Percentiles rank a stretch among this genome's conserved stretches.
These are phyloP conservation scores for Columba livia DNA, from an alignment of 2,113 vertebrate species.

Conservation along the genomic window DNA sequence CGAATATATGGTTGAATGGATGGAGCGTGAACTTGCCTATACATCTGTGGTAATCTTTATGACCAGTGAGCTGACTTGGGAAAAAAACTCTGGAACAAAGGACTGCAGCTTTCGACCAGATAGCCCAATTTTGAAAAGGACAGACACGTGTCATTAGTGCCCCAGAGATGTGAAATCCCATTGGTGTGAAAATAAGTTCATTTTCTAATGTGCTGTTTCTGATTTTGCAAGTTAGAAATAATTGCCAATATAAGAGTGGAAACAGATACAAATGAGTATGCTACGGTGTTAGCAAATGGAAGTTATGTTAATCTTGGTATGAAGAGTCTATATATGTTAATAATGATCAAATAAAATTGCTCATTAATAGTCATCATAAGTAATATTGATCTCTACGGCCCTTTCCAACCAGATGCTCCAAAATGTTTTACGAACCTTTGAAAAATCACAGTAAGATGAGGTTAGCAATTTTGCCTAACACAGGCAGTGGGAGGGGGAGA, in stretches of 20 bases:
- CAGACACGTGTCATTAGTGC: not conserved
- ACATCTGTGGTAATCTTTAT: not conserved
- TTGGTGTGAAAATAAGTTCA: not conserved
- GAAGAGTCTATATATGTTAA: not conserved
- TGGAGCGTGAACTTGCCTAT: not conserved
- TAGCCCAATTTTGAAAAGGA: not conserved
- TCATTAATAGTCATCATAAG: not conserved
- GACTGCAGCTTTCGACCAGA: not conserved
- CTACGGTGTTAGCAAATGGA: not conserved
- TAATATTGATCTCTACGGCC: not conserved
- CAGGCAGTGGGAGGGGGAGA: not conserved
- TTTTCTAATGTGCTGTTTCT: conserved; percentile 4
- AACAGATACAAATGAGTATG: not conserved
- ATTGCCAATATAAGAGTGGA: not conserved
- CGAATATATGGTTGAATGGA: not conserved
- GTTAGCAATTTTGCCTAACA: not conserved
- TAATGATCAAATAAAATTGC: not conserved
- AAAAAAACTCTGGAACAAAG: not conserved
- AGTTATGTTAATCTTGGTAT: not conserved
- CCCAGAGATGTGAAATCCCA: not conserved
- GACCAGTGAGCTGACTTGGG: not conserved
- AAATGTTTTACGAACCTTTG: not conserved
- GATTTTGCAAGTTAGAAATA: not conserved
- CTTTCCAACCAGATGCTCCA: not conserved
- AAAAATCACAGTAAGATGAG: not conserved